Base-by-base conservation (phyloP, 2,888 invertebrate genomes). In the Hermaeophaga mercurialis region DNA sequence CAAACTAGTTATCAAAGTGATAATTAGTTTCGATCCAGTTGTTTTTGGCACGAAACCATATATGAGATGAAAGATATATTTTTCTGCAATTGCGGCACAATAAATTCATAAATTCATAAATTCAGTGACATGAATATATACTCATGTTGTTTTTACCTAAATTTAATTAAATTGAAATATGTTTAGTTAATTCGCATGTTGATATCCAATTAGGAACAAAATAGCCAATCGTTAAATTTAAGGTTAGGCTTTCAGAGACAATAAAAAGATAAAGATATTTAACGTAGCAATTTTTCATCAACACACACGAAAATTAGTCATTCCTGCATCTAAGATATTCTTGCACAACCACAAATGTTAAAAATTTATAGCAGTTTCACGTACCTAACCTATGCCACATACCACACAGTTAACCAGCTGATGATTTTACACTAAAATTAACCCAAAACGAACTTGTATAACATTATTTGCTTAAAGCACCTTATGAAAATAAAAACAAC, bases 201-300 rank as follows among this genome's bases (percentile, higher is more conserved):
- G 28, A 36, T 38, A 15, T 18, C 44, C 22, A 56, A 45, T 56
- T 45, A 50, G 33, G 31, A 39, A n/a, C 17, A 18, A 11, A 34
- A 38, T 48, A 39, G 17, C 19, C 24, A 59, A 64, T 58, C 58
- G 48, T 62, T 61, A 59, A 56, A 54, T 57, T 56, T 54, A 43
- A 55, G 65, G 60, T 50, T 46, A 56, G 63, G 60, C 47, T 18
- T 43, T 12, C 8, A 41, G 44, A 56, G 46, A 39, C 39, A 50
- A 56, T 54, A 48, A 48, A 55, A 44, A 43, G 14, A 24, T 2
- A 43, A 43, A 24, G 9, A 12, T 43, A 43, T 43, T n/a, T n/a
- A n/a, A 43, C 11, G 17, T 18, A 24, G 14, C 43, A 24, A 24
- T 15, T 22, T 14, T 43, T n/a, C 12, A 39, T 31, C 11, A 36